Conservation (phyloP, 2,797 vertebrate genomes). For the Alca torda region DNA sequence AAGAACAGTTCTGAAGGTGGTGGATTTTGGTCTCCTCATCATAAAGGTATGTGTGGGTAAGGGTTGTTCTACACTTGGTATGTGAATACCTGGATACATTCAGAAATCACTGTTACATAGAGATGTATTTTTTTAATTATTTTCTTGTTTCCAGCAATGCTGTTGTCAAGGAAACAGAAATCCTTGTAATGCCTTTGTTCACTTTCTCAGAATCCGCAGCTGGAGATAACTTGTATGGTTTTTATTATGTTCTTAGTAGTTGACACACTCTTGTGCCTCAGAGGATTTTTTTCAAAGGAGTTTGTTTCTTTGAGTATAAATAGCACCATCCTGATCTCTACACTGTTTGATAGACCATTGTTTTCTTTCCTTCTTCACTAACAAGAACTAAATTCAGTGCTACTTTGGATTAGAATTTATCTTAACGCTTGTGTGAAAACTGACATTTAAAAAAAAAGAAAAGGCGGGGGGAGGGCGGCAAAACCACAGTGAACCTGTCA, state of each 20-base stretch:
- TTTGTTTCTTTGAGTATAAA: slow-evolving; percentile 38
- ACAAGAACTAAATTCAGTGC: background rate
- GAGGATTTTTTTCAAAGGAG: slow-evolving; percentile 36
- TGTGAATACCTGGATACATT: slow-evolving; percentile 10
- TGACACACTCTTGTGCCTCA: slow-evolving; percentile 36
- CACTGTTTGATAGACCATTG: background rate
- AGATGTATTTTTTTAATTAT: slow-evolving; percentile 71
- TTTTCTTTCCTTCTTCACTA: slow-evolving; percentile 5
- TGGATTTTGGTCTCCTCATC: background rate
- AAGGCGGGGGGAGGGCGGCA: fast-evolving
- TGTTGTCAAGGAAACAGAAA: slow-evolving; percentile 80
- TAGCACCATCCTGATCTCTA: slow-evolving; percentile 27
- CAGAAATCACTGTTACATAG: slow-evolving; percentile 11
- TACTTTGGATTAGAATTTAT: background rate
- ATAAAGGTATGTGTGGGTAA: background rate
- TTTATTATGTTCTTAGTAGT: slow-evolving; percentile 51
- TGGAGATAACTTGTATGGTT: slow-evolving; percentile 59
- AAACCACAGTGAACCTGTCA: background rate
- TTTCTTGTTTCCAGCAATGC: slow-evolving; percentile 70
- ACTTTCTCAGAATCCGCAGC: slow-evolving; percentile 48
- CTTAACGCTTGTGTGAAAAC: background rate
- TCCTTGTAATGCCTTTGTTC: slow-evolving; percentile 67
- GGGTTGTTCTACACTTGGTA: background rate
- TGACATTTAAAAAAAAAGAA: background rate
- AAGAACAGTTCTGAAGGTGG: background rate